phyloP scores from a whole-genome alignment of 2,113 vertebrate species.

The Colistium nudipinnis region DNA sequence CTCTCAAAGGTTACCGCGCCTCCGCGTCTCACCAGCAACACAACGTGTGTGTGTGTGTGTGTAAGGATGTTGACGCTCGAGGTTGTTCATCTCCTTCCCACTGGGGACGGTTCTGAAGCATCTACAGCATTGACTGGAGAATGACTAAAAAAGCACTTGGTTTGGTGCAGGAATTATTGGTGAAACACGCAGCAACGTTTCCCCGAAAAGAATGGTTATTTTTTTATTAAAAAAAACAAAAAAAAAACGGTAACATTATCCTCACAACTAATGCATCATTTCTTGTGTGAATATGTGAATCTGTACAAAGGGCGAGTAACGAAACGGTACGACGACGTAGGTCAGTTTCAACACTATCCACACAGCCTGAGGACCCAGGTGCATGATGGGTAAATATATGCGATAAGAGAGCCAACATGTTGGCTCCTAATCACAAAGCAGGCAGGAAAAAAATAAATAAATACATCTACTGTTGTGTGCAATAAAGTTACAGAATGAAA shows the following conservation, averaged over 20 bases:
- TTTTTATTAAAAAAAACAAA: too few species aligned
- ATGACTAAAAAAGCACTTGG: neutral
- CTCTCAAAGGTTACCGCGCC: slow-evolving; percentile 44
- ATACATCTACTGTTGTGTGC: too few species aligned
- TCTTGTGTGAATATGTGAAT: too few species aligned
- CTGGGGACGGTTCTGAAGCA: slow-evolving; percentile 2
- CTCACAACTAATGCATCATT: too few species aligned
- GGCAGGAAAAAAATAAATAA: neutral
- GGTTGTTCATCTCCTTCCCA: slow-evolving; percentile 40
- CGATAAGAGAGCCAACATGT: too few species aligned
- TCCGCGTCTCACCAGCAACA: slow-evolving; percentile 30
- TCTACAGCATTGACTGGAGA: slow-evolving; percentile 1
- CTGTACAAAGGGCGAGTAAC: too few species aligned
- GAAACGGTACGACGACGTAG: too few species aligned
- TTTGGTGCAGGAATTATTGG: slow-evolving; percentile 7
- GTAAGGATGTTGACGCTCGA: slow-evolving; percentile 3
- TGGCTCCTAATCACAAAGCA: slow-evolving; percentile 47
- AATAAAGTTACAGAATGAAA: too few species aligned
- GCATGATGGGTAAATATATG: too few species aligned
- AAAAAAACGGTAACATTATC: too few species aligned
- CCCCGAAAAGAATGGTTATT: neutral
- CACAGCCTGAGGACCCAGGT: too few species aligned
- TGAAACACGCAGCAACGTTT: neutral
- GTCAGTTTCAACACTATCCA: too few species aligned
- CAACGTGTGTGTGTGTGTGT: slow-evolving; percentile 24